These are phyloP conservation scores for Oscheius onirici DNA, from an alignment of 2,888 invertebrate genomes.

Conservation along the genomic window DNA sequence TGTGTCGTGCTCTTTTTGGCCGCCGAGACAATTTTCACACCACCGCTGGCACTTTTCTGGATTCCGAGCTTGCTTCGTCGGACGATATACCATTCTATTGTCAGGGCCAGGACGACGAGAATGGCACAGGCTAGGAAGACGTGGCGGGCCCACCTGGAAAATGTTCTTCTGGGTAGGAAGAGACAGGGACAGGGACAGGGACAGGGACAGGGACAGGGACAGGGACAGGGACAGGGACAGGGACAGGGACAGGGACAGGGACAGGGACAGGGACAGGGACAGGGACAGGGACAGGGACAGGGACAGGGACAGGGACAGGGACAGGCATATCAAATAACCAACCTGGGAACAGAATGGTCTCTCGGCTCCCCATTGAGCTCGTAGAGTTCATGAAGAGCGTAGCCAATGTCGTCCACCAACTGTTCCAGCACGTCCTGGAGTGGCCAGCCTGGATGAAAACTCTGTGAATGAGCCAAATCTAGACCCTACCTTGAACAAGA, in stretches of 20 bases:
- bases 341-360: constrained; percentile 58
- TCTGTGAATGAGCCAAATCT: neutral
- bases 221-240: neutral
- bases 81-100: constrained; percentile 66
- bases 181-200: no score
- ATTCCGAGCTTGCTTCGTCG: constrained; percentile 60
- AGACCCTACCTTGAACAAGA: constrained; percentile 59
- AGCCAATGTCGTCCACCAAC: constrained; percentile 60
- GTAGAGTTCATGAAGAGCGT: constrained; percentile 56
- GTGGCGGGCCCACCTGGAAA: constrained; percentile 57
- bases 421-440: constrained; percentile 49
- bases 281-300: no score
- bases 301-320: no score
- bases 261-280: no score
- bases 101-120: constrained; percentile 57
- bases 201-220: no score
- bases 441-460: constrained; percentile 46
- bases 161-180: neutral
- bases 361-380: constrained; percentile 54
- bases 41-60: constrained; percentile 56
- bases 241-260: no score
- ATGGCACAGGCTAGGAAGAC: constrained; percentile 55
- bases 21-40: constrained; percentile 47
- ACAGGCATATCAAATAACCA: neutral
- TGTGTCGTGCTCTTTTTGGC: constrained; percentile 65